Percentiles rank a stretch among this genome's conserved stretches.
Conservation (phyloP, 2,113 vertebrate species). For the Helogale parvula region DNA sequence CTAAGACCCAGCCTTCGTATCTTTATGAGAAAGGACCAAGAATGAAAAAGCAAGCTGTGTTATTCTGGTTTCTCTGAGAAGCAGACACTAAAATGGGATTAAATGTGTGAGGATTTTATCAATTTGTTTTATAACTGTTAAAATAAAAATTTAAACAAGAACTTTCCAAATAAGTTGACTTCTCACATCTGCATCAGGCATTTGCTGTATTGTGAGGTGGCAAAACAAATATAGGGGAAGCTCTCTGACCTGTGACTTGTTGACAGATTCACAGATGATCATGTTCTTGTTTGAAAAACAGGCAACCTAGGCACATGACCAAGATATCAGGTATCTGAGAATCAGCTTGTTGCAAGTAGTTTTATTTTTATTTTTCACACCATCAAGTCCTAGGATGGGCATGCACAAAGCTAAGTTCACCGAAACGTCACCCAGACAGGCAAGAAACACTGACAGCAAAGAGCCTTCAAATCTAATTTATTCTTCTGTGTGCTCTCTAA, state of each 20-base stretch:
- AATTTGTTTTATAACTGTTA: no score
- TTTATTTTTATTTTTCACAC: conserved; percentile 67
- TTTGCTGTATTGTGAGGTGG: conserved; percentile 58
- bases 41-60: neutral
- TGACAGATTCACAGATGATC: conserved; percentile 79
- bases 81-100: neutral
- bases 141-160: conserved; percentile 45
- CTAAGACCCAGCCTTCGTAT: neutral
- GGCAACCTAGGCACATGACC: conserved; percentile 58
- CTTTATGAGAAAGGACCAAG: neutral
- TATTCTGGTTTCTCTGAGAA: conserved; percentile 10
- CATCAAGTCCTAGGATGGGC: conserved; percentile 17
- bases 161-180: conserved; percentile 63
- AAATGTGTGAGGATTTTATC: conserved; percentile 23
- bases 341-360: conserved; percentile 60
- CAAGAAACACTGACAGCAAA: neutral
- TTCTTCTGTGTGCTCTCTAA: conserved; percentile 69
- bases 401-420: neutral
- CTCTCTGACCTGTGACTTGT: conserved; percentile 68
- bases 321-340: conserved; percentile 73
- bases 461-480: conserved; percentile 1
- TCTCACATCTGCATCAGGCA: conserved; percentile 72
- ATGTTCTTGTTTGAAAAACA: conserved; percentile 75
- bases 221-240: conserved; percentile 73
- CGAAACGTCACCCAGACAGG: neutral